A percentile compares a stretch with the other conserved stretches of the same genome.
Evolutionary conservation across 2,113 vertebrate genomes (phyloP).

Genomic region (Dipodomys ordii): DNA sequence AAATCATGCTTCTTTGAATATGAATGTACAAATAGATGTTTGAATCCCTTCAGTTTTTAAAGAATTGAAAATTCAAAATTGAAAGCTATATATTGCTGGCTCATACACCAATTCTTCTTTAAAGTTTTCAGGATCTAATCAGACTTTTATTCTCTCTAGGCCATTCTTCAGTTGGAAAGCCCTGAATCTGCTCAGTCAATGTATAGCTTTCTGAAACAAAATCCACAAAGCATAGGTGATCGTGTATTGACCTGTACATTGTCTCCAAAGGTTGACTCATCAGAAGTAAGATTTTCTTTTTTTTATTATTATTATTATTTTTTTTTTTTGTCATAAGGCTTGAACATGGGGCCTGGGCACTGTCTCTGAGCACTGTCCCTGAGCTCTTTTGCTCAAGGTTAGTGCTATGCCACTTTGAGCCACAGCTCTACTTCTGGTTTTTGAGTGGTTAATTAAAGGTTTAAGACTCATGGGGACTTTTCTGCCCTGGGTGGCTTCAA

Average conservation of each 20-base stretch:
- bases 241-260: conserved; percentile 79
- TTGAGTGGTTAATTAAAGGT: no score
- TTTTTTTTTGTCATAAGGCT: no score
- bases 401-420: no score
- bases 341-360: no score
- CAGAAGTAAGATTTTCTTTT: conserved; percentile 75
- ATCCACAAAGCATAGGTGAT: conserved; percentile 84
- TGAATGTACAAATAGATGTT: conserved; percentile 25
- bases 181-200: conserved; percentile 83
- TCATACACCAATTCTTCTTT: conserved; percentile 24
- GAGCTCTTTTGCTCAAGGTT: no score
- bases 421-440: no score
- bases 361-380: no score
- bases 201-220: conserved; percentile 85
- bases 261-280: conserved; percentile 72
- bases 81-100: conserved; percentile 18
- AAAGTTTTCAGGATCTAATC: background rate
- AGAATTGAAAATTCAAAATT: background rate
- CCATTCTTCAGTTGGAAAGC: conserved; percentile 87
- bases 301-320: no score
- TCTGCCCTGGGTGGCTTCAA: no score
- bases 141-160: conserved; percentile 76
- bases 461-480: no score
- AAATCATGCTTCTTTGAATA: conserved; percentile 4
- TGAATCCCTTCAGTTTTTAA: background rate